Conservation (phyloP, 2,113 vertebrate genomes). For the Mustela nigripes region DNA sequence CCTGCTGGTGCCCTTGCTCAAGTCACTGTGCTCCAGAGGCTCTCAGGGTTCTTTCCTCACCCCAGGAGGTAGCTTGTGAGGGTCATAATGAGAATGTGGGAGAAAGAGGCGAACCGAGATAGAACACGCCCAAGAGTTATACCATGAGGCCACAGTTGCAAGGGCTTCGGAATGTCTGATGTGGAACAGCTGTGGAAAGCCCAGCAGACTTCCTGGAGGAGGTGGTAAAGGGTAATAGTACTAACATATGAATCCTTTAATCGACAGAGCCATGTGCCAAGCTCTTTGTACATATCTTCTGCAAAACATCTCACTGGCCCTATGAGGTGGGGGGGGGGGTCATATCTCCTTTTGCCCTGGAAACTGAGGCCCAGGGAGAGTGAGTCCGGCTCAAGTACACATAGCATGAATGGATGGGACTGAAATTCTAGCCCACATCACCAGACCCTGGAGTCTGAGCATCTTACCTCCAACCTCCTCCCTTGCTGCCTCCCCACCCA, state of each 20-base stretch:
- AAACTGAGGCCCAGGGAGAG: neutral
- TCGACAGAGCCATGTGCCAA: neutral
- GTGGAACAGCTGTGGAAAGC: neutral
- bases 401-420: neutral
- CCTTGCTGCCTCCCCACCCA: neutral
- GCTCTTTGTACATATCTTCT: neutral
- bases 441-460: neutral
- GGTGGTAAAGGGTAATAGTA: neutral
- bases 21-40: neutral
- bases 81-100: neutral
- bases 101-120: neutral
- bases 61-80: neutral
- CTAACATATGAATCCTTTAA: neutral
- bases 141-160: neutral
- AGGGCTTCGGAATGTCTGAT: neutral
- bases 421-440: neutral
- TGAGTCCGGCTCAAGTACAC: neutral
- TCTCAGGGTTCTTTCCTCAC: neutral
- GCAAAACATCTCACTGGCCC: neutral
- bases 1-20: neutral
- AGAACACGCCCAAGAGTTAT: neutral
- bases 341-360: neutral
- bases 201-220: slow-evolving; percentile 39
- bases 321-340: neutral
- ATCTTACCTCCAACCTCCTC: neutral